Percentiles rank a stretch among this genome's conserved stretches.
Evolutionary conservation across 2,888 invertebrate genomes (phyloP).

Genomic region (Epinotia brunnichana): DNA sequence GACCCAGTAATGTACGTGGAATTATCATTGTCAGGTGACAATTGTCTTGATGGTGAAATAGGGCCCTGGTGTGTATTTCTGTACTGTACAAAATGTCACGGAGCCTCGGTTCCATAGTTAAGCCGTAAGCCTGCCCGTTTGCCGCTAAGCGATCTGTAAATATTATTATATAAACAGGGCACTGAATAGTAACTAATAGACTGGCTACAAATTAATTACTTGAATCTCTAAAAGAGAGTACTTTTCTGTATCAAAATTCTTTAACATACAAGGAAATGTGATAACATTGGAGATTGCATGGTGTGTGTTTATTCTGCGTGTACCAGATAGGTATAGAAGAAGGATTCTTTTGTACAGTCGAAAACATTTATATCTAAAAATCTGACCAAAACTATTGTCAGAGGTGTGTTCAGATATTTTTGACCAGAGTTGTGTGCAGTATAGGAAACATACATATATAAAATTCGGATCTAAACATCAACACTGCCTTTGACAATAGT

Average conservation of each 20-base stretch:
- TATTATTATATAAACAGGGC: constrained; percentile 61
- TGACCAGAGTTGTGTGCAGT: too few species aligned
- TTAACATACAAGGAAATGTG: constrained; percentile 45
- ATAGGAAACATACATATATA: too few species aligned
- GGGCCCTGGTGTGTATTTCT: background rate
- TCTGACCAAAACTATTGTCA: too few species aligned
- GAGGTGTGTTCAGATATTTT: too few species aligned
- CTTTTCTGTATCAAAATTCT: constrained; percentile 41
- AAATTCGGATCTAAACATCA: too few species aligned
- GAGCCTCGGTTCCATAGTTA: constrained; percentile 27
- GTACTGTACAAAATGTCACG: constrained; percentile 25
- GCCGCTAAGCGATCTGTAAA: constrained; percentile 75
- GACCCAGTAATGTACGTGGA: too few species aligned
- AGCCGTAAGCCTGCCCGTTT: constrained; percentile 50
- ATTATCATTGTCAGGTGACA: too few species aligned
- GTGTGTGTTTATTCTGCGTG: constrained; percentile 39
- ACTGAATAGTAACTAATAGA: constrained; percentile 72
- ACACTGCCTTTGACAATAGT: too few species aligned
- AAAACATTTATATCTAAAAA: background rate
- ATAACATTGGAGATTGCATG: constrained; percentile 43
- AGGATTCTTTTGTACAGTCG: constrained; percentile 17
- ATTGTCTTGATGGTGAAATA: too few species aligned
- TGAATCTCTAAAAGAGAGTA: constrained; percentile 78
- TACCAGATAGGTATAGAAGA: constrained; percentile 25
- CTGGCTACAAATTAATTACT: constrained; percentile 69